Base-by-base conservation (phyloP, 2,113 vertebrate genomes). In the Amphiprion ocellaris region DNA sequence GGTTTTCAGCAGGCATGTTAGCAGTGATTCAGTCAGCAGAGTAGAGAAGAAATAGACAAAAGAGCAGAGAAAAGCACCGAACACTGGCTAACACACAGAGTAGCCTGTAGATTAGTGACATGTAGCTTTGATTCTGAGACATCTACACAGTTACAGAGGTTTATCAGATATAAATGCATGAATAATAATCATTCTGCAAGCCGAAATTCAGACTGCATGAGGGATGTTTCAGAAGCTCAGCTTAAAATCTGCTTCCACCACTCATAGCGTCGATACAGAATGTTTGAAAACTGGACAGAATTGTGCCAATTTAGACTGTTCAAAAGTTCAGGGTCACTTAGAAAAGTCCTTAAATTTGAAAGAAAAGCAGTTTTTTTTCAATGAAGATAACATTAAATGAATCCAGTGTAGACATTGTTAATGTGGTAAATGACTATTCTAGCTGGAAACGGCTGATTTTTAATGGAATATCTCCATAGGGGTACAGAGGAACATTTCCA, bases 1-100 rank as follows among this genome's bases (percentile, higher is more conserved):
- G 14, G 5, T 16, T 26, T 37, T 37, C 7, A 52, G 17, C 10
- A 80, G 12, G 0, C 8, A 5, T 30, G 11, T 23, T 21, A n/a
- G 69, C 23, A 23, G 12, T 30, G 7, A 67, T 77, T 84, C 52
- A 74, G 60, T 68, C 64, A 62, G 28, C 4, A 19, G 52, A 61
- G 70, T 37, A 47, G 4, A 69, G 53, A 47, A 69, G 2, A 62
- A 71, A 75, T 0, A 63, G 21, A 56, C 8, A 65, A 24, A 39
- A 39, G 17, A 59, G 1, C 30, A 74, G 15, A 47, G 15, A 70
- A 33, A 77, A 59, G 10, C 14, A 14, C 10, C 47, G 28, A 44
- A 81, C 41, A 76, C 23, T 76, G 37, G 56, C 50, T 47, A 61
- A 5, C 12, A 30, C 16, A 23, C 14, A 19, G 3, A 26, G 30